Evolutionary conservation across 2,113 vertebrate species (phyloP), one percentile per base, ranked within the genome.

Genomic region (Gavia stellata): DNA sequence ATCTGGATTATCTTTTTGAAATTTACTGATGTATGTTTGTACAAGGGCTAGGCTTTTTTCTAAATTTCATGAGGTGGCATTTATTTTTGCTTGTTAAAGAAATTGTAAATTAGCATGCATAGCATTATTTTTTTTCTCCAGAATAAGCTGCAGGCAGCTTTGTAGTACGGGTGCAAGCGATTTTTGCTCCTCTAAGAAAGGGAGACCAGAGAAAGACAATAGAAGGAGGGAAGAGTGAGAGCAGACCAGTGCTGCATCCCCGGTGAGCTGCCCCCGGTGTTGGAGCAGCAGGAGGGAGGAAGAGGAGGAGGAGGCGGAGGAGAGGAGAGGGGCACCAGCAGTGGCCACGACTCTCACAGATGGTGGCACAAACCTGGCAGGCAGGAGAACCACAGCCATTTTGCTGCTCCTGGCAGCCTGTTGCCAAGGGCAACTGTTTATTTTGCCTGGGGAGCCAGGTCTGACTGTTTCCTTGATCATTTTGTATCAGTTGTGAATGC

Each of bases 331-430:
- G 21, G 24, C 71, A n/a, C 21, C 45, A 40, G 20, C 14, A 25
- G 13, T 1, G 45, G 33, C 74, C 0, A 0, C 1, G 33, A 25
- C 28, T 40, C 74, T 8, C 49, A n/a, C 0, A 0, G 24, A 5
- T 11, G 18, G 52, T 44, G 83, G 47, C 28, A 40, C 9, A 50
- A 13, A 44, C 28, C 40, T 4, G 0, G 6, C 31, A 50, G 38
- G 56, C 24, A n/a, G 29, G 40, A 75, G 44, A 26, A 21, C 65
- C 25, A 34, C 29, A 45, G 72, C 58, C 77, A 4, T 17, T 6
- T 19, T 65, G 47, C 45, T 67, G 55, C 68, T 86, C 33, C 79
- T 71, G 65, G 42, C 38, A 67, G n/a, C 17, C 58, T 63, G 44
- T 90, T 85, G 70, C 66, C 58, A 56, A 44, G 45, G 56, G 18